phyloP scores from a whole-genome alignment of 2,888 invertebrate species.

The Eupithecia exiguata region DNA sequence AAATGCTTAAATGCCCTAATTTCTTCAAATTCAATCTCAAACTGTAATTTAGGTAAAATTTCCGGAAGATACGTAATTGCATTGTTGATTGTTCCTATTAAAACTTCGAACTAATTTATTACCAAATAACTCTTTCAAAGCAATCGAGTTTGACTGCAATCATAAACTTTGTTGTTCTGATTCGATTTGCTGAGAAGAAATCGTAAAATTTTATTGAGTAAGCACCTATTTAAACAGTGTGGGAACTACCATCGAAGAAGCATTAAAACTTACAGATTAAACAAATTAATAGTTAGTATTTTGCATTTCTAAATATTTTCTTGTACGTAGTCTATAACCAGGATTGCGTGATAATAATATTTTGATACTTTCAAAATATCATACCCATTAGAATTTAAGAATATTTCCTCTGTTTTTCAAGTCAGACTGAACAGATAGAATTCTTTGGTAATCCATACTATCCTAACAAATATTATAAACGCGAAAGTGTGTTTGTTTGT shows the following conservation, averaged over 20 bases:
- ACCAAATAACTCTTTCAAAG: constrained; percentile 22
- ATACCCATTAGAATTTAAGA: too few relatives aligned
- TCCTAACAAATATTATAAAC: too few relatives aligned
- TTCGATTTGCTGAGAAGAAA: constrained; percentile 18
- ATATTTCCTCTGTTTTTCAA: too few relatives aligned
- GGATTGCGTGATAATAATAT: too few relatives aligned
- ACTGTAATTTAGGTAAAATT: background rate
- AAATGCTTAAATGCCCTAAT: background rate
- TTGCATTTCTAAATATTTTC: too few relatives aligned
- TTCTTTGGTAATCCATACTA: too few relatives aligned
- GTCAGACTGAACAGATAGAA: too few relatives aligned
- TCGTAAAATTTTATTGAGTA: constrained; percentile 12
- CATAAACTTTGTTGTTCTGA: constrained; percentile 23
- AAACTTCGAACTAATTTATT: constrained; percentile 17
- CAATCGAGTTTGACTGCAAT: constrained; percentile 29
- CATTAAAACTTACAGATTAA: background rate
- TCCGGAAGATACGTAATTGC: background rate
- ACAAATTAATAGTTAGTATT: too few relatives aligned
- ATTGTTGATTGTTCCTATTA: constrained; percentile 10
- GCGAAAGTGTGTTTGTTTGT: too few relatives aligned
- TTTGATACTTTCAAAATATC: too few relatives aligned
- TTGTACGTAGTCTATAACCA: too few relatives aligned
- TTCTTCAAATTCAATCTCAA: background rate
- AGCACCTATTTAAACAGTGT: constrained; percentile 11
- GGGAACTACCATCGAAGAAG: constrained; percentile 17